phyloP scores from a whole-genome alignment of 37 sponge, comb jelly and placozoan species.

The Amphimedon queenslandica region DNA sequence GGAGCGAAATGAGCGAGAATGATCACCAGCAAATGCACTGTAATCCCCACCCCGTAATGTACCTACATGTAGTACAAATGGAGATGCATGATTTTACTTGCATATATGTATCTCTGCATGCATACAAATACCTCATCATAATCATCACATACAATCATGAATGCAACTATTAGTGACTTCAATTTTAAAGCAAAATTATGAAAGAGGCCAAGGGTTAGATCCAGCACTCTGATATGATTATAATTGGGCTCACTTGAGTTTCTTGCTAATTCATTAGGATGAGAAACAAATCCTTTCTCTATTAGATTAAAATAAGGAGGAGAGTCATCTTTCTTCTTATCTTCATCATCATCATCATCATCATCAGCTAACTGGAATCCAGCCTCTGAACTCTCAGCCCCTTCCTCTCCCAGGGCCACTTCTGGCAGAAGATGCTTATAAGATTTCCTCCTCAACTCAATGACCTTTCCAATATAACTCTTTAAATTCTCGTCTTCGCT shows the following conservation, averaged over 20 bases:
- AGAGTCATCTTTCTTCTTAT: neutral
- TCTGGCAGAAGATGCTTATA: conserved; percentile 29
- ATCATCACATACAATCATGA: no score
- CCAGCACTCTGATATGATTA: no score
- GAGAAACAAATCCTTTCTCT: conserved; percentile 13
- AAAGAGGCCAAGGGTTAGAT: no score
- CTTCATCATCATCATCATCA: neutral
- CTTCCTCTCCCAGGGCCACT: conserved; percentile 1
- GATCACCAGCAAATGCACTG: neutral
- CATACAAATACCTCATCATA: no score
- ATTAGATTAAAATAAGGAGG: conserved; percentile 17
- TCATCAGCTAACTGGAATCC: neutral
- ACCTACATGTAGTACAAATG: neutral
- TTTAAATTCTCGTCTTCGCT: conserved; percentile 3
- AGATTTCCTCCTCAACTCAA: neutral
- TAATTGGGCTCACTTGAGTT: conserved; percentile 25
- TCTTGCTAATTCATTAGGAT: conserved; percentile 19
- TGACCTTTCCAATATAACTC: conserved; percentile 20
- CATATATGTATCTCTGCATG: no score
- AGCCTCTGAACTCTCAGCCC: neutral
- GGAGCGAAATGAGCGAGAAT: neutral
- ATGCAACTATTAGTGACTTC: no score
- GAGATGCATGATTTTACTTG: neutral
- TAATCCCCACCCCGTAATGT: no score
- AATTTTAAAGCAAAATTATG: no score